Evolutionary conservation across 2,797 vertebrate species (phyloP).

Genomic region (Halcyon badia): DNA sequence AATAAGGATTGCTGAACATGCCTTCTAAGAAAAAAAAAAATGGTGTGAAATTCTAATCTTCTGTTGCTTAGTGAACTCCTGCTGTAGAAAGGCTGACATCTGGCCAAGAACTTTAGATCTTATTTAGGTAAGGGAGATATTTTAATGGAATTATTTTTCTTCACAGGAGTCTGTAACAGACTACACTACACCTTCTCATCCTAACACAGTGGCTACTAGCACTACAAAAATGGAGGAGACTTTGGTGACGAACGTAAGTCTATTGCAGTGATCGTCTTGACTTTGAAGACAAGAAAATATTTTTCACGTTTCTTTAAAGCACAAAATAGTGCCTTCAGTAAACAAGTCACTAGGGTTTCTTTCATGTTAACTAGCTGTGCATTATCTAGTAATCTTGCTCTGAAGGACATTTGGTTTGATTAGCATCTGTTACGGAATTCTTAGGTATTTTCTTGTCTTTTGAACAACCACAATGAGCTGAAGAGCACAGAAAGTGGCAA

Average conservation of each 20-base stretch:
- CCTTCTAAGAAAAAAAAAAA: background rate
- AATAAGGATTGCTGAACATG: background rate
- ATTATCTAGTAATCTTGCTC: background rate
- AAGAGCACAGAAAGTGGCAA: background rate
- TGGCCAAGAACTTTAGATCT: slow-evolving; percentile 2
- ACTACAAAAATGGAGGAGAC: slow-evolving; percentile 95
- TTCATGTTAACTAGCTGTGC: background rate
- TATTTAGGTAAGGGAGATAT: slow-evolving; percentile 65
- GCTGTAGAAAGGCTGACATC: background rate
- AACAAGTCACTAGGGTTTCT: slow-evolving; percentile 25
- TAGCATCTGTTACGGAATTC: slow-evolving; percentile 20
- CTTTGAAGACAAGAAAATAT: slow-evolving; percentile 68
- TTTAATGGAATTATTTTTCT: slow-evolving; percentile 75
- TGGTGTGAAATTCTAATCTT: background rate
- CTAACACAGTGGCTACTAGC: slow-evolving; percentile 91
- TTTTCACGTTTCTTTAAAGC: slow-evolving; percentile 20
- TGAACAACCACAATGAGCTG: slow-evolving; percentile 2
- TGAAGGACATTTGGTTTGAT: background rate
- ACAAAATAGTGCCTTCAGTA: slow-evolving; percentile 32
- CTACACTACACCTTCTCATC: slow-evolving; percentile 95
- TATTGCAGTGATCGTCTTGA: slow-evolving; percentile 63
- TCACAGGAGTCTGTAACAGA: slow-evolving; percentile 96
- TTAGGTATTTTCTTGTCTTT: slow-evolving; percentile 16
- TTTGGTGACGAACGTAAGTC: slow-evolving; percentile 94
- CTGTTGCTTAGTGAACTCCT: slow-evolving; percentile 10